Evolutionary conservation across 2,797 vertebrate genomes (phyloP), one percentile per base, ranked within the genome.

Genomic region (Anabacerthia variegaticeps): DNA sequence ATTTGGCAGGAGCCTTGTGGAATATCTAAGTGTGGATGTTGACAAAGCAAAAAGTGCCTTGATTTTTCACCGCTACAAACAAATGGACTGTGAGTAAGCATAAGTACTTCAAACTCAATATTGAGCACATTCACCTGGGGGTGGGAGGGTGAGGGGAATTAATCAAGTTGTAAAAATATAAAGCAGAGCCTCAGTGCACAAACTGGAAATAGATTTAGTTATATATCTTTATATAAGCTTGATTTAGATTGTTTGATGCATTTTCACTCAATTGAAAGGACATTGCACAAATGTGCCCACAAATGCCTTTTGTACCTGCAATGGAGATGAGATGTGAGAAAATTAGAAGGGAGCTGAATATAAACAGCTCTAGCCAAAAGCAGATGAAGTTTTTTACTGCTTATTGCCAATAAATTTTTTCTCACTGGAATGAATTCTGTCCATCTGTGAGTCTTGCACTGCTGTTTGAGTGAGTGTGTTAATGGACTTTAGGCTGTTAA

Each of bases 31-130:
- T 92, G 96, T 99, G 95, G 98, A 98, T 63, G 95, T 99, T 93
- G 99, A 99, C 92, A 99, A 99, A 97, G 98, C 99, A 80, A 99
- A 99, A 88, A 99, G 99, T 96, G 97, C 99, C 94, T 98, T 99
- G 96, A 97, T 99, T 93, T 98, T 98, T 68, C 99, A 99, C 94
- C 99, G 98, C 72, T 99, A 99, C 98, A 99, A 99, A 97, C 99
- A 99, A 91, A 98, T 98, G 96, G 98, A 99, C 73, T 98, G 99
- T 99, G 98, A 98, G 98, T 97, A 92, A 94, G 94, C 86, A 89
- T 89, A 93, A 86, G 62, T 79, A 77, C 51, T 92, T 80, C 51
- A 86, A 91, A 71, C 43, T 85, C 71, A 62, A 3, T 48, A 27
- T 36, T 68, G 21, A 34, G 10, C 48, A 68, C 37, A 23, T 61